phyloP scores from a whole-genome alignment of 2,113 vertebrate genomes.

The Oenanthe oenanthe region DNA sequence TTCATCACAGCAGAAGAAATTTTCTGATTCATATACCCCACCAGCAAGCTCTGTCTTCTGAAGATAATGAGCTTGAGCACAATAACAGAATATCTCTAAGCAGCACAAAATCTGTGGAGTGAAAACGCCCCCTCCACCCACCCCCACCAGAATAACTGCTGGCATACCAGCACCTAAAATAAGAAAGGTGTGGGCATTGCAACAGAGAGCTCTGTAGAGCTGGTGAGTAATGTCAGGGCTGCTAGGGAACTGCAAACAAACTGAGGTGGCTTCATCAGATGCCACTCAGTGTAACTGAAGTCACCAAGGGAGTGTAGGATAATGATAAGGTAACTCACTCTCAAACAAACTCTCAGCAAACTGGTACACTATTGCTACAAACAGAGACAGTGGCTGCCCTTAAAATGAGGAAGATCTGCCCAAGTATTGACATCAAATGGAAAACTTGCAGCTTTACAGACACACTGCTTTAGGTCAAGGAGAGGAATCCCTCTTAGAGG shows the following conservation, averaged over 20 bases:
- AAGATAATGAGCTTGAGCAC: neutral
- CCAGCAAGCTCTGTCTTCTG: neutral
- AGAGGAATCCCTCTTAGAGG: neutral
- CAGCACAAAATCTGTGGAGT: neutral
- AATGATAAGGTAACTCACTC: neutral
- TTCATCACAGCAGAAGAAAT: neutral
- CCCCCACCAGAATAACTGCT: neutral
- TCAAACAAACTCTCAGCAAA: neutral
- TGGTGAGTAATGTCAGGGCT: slow-evolving; percentile 15
- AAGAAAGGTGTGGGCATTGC: slow-evolving; percentile 52
- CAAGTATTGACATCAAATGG: neutral
- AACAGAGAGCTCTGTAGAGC: neutral
- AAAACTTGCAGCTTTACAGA: neutral
- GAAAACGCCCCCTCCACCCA: neutral
- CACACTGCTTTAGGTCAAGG: neutral
- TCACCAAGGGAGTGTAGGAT: neutral
- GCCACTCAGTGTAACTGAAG: neutral
- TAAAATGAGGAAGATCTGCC: neutral
- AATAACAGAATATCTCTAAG: neutral
- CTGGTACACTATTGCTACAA: neutral
- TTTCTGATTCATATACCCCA: neutral
- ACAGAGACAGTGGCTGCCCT: neutral
- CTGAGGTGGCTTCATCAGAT: neutral
- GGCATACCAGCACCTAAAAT: neutral
- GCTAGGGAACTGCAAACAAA: slow-evolving; percentile 54